phyloP scores from a whole-genome alignment of 2,888 invertebrate species.

The Epistrophe grossulariae region DNA sequence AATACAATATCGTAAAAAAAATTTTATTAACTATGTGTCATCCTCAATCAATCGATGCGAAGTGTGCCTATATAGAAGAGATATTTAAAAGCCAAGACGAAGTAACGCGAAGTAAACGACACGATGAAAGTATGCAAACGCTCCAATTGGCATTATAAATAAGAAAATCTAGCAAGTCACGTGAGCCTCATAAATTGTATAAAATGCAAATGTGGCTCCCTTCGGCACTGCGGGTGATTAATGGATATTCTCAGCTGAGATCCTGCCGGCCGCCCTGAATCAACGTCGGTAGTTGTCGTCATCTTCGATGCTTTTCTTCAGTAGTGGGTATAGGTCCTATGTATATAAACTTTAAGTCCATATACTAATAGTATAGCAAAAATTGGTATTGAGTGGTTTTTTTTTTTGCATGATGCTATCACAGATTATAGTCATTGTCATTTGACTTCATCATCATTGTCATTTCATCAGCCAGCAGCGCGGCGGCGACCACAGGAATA shows the following conservation, averaged over 20 bases:
- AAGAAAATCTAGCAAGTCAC: slow-evolving; percentile 77
- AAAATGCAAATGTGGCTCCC: slow-evolving; percentile 77
- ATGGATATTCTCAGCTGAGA: slow-evolving; percentile 74
- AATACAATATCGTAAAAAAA: no score
- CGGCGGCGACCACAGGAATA: slow-evolving; percentile 14
- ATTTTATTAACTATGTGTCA: no score
- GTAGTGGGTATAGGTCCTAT: no score
- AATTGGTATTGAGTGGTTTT: slow-evolving; percentile 61
- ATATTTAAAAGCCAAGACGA: slow-evolving; percentile 25
- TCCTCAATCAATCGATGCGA: not conserved
- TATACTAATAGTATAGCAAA: slow-evolving; percentile 1
- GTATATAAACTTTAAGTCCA: slow-evolving; percentile 18
- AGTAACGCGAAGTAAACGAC: slow-evolving; percentile 47
- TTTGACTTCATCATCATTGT: slow-evolving; percentile 33
- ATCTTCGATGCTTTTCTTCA: not conserved
- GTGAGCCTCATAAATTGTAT: slow-evolving; percentile 77
- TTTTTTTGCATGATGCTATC: slow-evolving; percentile 39
- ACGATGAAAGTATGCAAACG: slow-evolving; percentile 71
- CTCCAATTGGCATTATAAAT: slow-evolving; percentile 77
- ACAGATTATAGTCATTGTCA: slow-evolving; percentile 51
- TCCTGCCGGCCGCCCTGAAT: slow-evolving; percentile 43
- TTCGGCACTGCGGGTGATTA: slow-evolving; percentile 77
- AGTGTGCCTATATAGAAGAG: slow-evolving; percentile 1
- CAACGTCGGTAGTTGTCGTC: not conserved
- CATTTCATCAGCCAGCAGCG: slow-evolving; percentile 16